A percentile compares a stretch with the other conserved stretches of the same genome.
Conservation (phyloP, 1,140 invertebrate genomes). For the Holotrichia oblita region DNA sequence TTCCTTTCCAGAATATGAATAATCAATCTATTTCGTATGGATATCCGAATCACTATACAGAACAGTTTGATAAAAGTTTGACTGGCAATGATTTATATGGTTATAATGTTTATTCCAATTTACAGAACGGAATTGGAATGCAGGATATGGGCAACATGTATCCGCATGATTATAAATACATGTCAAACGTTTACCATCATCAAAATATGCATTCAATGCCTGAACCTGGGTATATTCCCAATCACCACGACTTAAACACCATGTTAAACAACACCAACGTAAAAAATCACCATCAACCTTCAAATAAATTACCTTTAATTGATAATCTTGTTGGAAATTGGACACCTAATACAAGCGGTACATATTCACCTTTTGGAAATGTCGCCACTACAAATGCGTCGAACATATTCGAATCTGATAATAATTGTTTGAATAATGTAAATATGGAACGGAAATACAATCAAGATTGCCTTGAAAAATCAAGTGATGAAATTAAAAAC, state of each 20-base stretch:
- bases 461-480: slow-evolving; percentile 48
- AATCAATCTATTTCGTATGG: background rate
- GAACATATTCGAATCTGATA: slow-evolving; percentile 43
- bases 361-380: slow-evolving; percentile 81
- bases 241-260: background rate
- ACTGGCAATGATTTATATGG: slow-evolving; percentile 13
- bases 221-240: background rate
- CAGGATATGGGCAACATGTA: slow-evolving; percentile 11
- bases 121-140: slow-evolving; percentile 11
- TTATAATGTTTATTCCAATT: slow-evolving; percentile 19
- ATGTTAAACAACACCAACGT: slow-evolving; percentile 14
- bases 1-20: slow-evolving; percentile 5
- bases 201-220: background rate
- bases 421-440: slow-evolving; percentile 43
- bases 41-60: background rate
- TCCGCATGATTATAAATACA: background rate
- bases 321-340: slow-evolving; percentile 85
- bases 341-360: slow-evolving; percentile 80
- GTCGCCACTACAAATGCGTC: slow-evolving; percentile 54
- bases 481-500: slow-evolving; percentile 45
- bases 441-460: slow-evolving; percentile 45
- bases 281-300: slow-evolving; percentile 30
- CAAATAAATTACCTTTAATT: slow-evolving; percentile 6
- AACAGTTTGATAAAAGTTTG: slow-evolving; percentile 19
- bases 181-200: slow-evolving; percentile 4